Conservation (phyloP, 2,888 invertebrate species). For the Lepidochitona cinerea region DNA sequence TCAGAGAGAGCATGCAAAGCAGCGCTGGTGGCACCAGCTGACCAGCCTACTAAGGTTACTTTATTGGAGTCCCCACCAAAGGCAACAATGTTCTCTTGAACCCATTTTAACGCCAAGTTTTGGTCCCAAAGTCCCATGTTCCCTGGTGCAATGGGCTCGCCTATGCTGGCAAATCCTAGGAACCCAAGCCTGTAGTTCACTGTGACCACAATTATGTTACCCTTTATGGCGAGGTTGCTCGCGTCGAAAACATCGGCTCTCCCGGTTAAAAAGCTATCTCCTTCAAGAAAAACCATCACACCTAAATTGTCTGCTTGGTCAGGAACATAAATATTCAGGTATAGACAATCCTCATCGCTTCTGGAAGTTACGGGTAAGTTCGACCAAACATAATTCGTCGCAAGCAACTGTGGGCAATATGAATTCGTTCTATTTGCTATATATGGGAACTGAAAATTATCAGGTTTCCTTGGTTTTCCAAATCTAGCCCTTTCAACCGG, state of each 20-base stretch:
- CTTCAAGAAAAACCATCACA: constrained; percentile 43
- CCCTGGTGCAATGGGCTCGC: constrained; percentile 40
- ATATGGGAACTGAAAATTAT: constrained; percentile 11
- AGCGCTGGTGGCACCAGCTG: constrained; percentile 45
- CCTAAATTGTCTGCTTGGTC: constrained; percentile 8
- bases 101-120: constrained; percentile 45
- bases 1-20: constrained; percentile 39
- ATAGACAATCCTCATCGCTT: constrained; percentile 43
- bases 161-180: constrained; percentile 50
- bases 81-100: constrained; percentile 40
- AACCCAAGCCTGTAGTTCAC: constrained; percentile 46
- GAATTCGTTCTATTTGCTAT: constrained; percentile 33
- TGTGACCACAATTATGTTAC: constrained; percentile 42
- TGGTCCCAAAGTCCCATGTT: constrained; percentile 55
- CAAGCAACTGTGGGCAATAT: constrained; percentile 32
- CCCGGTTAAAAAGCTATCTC: constrained; percentile 38
- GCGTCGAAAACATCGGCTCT: constrained; percentile 39
- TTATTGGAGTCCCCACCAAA: constrained; percentile 41
- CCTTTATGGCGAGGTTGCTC: constrained; percentile 31
- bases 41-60: constrained; percentile 49
- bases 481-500: background rate
- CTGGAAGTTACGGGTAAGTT: background rate
- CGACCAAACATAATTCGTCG: background rate
- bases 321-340: constrained; percentile 45
- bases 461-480: background rate